Evolutionary conservation across 2,888 invertebrate species (phyloP).

Genomic region (Cylloceria caligata): DNA sequence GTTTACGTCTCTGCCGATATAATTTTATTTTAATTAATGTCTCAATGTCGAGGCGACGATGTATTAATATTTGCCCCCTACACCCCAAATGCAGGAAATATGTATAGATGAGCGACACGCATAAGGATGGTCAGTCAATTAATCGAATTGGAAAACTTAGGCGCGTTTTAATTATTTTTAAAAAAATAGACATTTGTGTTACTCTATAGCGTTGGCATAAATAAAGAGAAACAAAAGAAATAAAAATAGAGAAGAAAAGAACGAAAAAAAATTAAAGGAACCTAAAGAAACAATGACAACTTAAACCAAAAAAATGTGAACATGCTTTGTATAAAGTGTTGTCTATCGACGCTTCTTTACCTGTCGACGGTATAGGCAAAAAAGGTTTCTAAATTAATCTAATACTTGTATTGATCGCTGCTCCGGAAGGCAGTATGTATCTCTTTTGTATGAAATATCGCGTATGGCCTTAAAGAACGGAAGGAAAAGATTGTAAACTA

Average conservation of each 20-base stretch:
- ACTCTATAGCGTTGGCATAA: slow-evolving; percentile 27
- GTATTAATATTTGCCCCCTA: background rate
- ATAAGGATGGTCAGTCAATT: slow-evolving; percentile 29
- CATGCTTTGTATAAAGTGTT: slow-evolving; percentile 82
- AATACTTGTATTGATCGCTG: slow-evolving; percentile 74
- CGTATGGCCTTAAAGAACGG: slow-evolving; percentile 79
- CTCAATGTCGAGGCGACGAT: background rate
- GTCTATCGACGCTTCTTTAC: slow-evolving; percentile 73
- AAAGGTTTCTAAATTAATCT: slow-evolving; percentile 76
- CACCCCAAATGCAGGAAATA: slow-evolving; percentile 17
- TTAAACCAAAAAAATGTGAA: slow-evolving; percentile 78
- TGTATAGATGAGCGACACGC: background rate
- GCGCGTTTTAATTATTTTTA: slow-evolving; percentile 50
- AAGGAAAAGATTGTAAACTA: slow-evolving; percentile 4
- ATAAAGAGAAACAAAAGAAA: background rate
- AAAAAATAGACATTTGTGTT: slow-evolving; percentile 1
- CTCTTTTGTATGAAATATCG: slow-evolving; percentile 76
- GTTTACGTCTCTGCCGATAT: background rate
- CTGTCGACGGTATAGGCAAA: slow-evolving; percentile 59
- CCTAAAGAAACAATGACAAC: slow-evolving; percentile 3
- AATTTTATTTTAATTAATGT: background rate
- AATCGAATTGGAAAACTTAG: slow-evolving; percentile 35
- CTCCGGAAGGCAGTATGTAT: slow-evolving; percentile 71
- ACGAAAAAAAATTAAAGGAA: background rate
- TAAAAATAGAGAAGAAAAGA: background rate